Percentiles rank a stretch among this genome's conserved stretches.
Conservation (phyloP, 2,888 invertebrate species). For the Dolomedes plantarius region DNA sequence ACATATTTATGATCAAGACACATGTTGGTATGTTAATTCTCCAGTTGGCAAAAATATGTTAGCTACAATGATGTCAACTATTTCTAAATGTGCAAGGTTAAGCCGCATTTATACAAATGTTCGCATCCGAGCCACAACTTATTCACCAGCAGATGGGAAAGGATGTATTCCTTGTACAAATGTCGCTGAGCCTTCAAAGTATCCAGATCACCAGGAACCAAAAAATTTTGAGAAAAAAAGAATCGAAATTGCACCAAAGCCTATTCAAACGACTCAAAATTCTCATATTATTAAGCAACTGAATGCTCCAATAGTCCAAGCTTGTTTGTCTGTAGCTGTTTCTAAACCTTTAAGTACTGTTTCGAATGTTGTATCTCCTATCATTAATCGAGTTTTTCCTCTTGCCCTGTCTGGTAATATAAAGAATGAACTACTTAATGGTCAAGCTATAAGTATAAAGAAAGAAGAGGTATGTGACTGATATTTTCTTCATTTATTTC, state of each 20-base stretch:
- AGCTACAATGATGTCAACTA: conserved; percentile 72
- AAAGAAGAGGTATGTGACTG: conserved; percentile 21
- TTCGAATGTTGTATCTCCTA: conserved; percentile 35
- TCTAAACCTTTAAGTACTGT: conserved; percentile 51
- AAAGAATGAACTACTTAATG: conserved; percentile 52
- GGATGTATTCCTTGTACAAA: conserved; percentile 67
- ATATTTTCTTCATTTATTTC: not conserved
- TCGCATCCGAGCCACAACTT: conserved; percentile 72
- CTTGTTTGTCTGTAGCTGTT: conserved; percentile 50
- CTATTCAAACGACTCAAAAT: conserved; percentile 42
- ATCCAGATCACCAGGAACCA: not conserved
- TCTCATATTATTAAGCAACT: conserved; percentile 64
- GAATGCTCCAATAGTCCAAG: conserved; percentile 65
- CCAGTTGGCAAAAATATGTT: conserved; percentile 72
- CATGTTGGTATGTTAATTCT: conserved; percentile 71
- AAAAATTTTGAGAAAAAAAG: conserved; percentile 24
- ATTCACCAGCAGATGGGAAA: conserved; percentile 66
- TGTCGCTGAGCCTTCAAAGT: conserved; percentile 27
- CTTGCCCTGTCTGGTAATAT: conserved; percentile 42
- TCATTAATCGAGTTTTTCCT: conserved; percentile 58
- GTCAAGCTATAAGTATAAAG: conserved; percentile 35
- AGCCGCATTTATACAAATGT: conserved; percentile 72
- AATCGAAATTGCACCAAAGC: conserved; percentile 44
- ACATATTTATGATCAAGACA: conserved; percentile 68
- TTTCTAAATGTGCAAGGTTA: conserved; percentile 72